These are phyloP conservation scores for Notiomystis cincta DNA, from an alignment of 2,113 vertebrate genomes.

Conservation along the genomic window DNA sequence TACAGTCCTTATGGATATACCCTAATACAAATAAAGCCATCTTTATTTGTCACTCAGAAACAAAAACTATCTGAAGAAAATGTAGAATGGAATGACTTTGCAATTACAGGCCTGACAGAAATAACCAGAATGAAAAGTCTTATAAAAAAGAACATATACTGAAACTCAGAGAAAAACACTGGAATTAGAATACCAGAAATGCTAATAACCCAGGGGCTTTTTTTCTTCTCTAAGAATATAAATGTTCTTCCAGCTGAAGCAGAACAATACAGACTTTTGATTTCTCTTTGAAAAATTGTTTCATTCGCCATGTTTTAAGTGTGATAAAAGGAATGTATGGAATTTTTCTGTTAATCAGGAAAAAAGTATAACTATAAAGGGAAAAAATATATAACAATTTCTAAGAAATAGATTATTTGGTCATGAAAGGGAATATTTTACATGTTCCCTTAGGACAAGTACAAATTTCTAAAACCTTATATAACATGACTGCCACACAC, in stretches of 20 bases:
- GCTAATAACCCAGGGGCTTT: neutral
- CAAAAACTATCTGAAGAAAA: neutral
- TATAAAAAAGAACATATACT: neutral
- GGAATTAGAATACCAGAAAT: neutral
- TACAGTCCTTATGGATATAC: neutral
- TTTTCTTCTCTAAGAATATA: neutral
- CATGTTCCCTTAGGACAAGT: neutral
- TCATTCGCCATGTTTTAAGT: neutral
- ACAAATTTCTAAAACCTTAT: neutral
- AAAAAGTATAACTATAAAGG: neutral
- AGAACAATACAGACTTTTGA: neutral
- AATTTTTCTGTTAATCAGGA: neutral
- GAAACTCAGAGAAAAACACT: neutral
- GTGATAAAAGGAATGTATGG: neutral
- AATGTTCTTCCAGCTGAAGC: neutral
- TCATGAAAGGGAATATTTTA: neutral
- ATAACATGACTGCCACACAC: neutral
- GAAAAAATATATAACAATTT: neutral
- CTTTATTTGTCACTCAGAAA: neutral
- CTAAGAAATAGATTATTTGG: neutral
- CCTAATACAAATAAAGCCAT: neutral
- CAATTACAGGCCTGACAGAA: neutral
- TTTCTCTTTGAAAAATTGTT: neutral
- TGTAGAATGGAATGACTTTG: neutral
- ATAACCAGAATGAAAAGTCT: neutral